Percentiles rank a stretch among this genome's conserved stretches.
phyloP scores from a whole-genome alignment of 2,888 invertebrate species.

The Yponomeuta evonymella region DNA sequence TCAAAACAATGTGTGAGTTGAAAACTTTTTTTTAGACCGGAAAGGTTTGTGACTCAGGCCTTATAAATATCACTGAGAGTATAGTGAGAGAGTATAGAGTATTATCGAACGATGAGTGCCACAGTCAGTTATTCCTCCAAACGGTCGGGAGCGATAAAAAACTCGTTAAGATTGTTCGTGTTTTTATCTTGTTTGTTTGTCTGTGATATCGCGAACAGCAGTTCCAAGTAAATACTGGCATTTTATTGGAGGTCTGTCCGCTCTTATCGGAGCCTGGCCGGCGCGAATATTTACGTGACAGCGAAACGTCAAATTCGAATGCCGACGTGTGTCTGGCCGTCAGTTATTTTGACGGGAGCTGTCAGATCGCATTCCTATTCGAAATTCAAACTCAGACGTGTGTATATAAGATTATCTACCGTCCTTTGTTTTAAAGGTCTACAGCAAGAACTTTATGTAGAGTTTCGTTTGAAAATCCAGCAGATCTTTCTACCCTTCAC shows the following conservation, averaged over 20 bases:
- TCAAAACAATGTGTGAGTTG: slow-evolving; percentile 70
- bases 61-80: not conserved
- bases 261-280: slow-evolving; percentile 3
- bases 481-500: not conserved
- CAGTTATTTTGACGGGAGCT: slow-evolving; percentile 56
- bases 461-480: slow-evolving; percentile 32
- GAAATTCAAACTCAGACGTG: slow-evolving; percentile 14
- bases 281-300: slow-evolving; percentile 14
- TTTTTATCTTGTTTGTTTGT: slow-evolving; percentile 57
- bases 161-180: slow-evolving; percentile 56
- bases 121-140: slow-evolving; percentile 15
- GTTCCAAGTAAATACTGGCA: slow-evolving; percentile 52
- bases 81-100: slow-evolving; percentile 1
- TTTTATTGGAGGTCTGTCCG: slow-evolving; percentile 39
- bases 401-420: slow-evolving; percentile 18
- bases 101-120: slow-evolving; percentile 24
- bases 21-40: slow-evolving; percentile 26
- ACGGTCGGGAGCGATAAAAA: slow-evolving; percentile 50
- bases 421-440: slow-evolving; percentile 11
- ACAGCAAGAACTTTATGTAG: slow-evolving; percentile 11
- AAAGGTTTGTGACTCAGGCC: not conserved
- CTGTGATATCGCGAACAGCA: slow-evolving; percentile 51
- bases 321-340: slow-evolving; percentile 41
- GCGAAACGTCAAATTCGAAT: slow-evolving; percentile 24
- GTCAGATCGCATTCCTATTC: slow-evolving; percentile 44